Evolutionary conservation across 2,113 vertebrate species (phyloP).

Genomic region (Cynocephalus volans): DNA sequence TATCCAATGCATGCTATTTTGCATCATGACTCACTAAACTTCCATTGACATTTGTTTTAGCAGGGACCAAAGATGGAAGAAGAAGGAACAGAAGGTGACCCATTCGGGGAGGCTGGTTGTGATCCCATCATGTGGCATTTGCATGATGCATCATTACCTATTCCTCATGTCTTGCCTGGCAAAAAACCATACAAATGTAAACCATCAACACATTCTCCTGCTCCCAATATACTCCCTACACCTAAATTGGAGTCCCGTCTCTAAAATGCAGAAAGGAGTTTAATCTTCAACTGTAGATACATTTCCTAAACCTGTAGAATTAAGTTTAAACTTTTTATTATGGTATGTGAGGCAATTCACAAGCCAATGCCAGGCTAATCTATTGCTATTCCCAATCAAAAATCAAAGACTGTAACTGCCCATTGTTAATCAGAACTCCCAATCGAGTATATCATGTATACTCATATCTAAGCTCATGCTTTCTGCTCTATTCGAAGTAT

Average conservation of each 20-base stretch:
- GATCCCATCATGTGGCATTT: neutral
- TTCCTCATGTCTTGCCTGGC: neutral
- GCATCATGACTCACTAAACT: neutral
- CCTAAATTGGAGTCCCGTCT: neutral
- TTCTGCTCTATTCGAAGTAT: neutral
- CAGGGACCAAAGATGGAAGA: neutral
- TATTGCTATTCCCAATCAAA: neutral
- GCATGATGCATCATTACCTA: neutral
- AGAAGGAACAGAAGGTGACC: neutral
- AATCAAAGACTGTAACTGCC: neutral
- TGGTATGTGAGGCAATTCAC: neutral
- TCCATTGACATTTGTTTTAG: neutral
- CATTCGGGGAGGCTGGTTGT: neutral
- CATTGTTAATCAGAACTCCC: neutral
- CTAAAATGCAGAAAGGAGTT: neutral
- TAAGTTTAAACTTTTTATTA: neutral
- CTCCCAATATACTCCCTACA: neutral
- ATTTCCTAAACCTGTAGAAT: neutral
- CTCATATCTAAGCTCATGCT: rapidly evolving
- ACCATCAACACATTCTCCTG: neutral
- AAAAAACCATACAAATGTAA: neutral
- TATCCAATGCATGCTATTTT: neutral
- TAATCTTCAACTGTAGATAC: neutral
- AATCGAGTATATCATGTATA: neutral
- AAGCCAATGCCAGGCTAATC: neutral